These are phyloP conservation scores for Drosophila nannoptera DNA, from an alignment of 1,140 invertebrate species.

Conservation along the genomic window DNA sequence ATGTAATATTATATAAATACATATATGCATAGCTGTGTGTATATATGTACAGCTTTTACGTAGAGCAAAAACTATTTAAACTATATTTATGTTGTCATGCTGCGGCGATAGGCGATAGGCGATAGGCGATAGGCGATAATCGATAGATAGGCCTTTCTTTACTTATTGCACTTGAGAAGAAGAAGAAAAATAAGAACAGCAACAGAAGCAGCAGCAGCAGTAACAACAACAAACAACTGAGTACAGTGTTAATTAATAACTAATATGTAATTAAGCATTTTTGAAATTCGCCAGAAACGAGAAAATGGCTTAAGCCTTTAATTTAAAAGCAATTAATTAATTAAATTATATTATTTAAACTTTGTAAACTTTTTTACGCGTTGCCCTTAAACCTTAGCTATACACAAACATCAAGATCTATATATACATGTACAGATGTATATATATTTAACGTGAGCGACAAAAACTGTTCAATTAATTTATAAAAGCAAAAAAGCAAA, in stretches of 20 bases:
- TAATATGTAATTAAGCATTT: constrained; percentile 20
- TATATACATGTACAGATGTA: background rate
- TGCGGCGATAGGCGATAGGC: constrained; percentile 4
- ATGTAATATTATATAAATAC: background rate
- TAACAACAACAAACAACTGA: constrained; percentile 36
- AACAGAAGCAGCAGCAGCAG: background rate
- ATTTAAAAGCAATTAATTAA: constrained; percentile 58
- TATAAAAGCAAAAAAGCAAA: constrained; percentile 16
- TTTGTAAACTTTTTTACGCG: constrained; percentile 40
- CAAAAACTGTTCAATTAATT: constrained; percentile 37
- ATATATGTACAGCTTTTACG: constrained; percentile 24
- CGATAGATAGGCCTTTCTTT: too few relatives aligned
- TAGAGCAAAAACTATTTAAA: constrained; percentile 46
- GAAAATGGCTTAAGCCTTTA: constrained; percentile 28
- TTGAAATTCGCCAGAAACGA: constrained; percentile 2
- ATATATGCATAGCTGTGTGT: constrained; percentile 29
- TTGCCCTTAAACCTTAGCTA: constrained; percentile 20
- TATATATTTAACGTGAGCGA: constrained; percentile 14
- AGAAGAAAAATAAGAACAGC: constrained; percentile 26
- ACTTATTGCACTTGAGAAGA: constrained; percentile 4
- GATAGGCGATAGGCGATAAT: background rate
- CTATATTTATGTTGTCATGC: constrained; percentile 44
- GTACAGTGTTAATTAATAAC: constrained; percentile 51
- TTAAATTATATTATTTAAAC: constrained; percentile 41
- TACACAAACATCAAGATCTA: background rate